A percentile compares a stretch with the other conserved stretches of the same genome.
Conservation (phyloP, 2,113 vertebrate genomes). For the Erinaceus europaeus region DNA sequence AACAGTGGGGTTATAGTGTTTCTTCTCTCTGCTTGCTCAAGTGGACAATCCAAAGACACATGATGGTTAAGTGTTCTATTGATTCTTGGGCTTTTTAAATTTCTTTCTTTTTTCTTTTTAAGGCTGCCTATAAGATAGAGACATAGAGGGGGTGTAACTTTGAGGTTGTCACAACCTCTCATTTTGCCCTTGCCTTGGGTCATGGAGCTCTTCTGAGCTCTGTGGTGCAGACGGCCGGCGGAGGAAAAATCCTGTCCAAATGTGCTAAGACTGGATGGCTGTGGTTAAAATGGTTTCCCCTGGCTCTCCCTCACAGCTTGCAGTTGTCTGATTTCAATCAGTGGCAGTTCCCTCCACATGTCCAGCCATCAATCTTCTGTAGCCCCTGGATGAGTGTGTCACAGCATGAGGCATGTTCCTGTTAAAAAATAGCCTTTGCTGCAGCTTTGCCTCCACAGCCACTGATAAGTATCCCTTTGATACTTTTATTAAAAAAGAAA, state of each 20-base stretch:
- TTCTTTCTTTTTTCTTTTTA: too few species aligned
- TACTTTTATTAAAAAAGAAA: conserved; percentile 84
- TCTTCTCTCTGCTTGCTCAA: not conserved
- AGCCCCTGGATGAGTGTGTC: conserved; percentile 83
- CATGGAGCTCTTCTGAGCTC: conserved; percentile 64
- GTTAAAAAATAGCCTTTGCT: conserved; percentile 82
- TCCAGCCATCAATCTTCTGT: conserved; percentile 87
- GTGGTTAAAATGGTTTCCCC: conserved; percentile 83
- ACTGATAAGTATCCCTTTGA: conserved; percentile 82
- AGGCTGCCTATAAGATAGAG: conserved; percentile 65
- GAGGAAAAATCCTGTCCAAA: conserved; percentile 74
- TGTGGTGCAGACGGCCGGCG: conserved; percentile 62
- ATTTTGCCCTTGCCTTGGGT: conserved; percentile 46
- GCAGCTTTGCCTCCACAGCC: conserved; percentile 71
- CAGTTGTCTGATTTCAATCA: conserved; percentile 92
- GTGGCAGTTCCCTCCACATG: conserved; percentile 85
- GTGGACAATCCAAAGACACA: too few species aligned
- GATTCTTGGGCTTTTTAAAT: conserved; percentile 34
- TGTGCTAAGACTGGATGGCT: conserved; percentile 75
- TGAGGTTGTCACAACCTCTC: conserved; percentile 30
- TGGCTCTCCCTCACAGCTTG: conserved; percentile 82
- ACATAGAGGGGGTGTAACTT: conserved; percentile 29
- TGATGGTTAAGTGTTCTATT: conserved; percentile 20
- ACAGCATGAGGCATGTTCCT: conserved; percentile 83
- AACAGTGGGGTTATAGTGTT: not conserved